phyloP scores from a whole-genome alignment of 2,888 invertebrate genomes.

The Xestobium rufovillosum region DNA sequence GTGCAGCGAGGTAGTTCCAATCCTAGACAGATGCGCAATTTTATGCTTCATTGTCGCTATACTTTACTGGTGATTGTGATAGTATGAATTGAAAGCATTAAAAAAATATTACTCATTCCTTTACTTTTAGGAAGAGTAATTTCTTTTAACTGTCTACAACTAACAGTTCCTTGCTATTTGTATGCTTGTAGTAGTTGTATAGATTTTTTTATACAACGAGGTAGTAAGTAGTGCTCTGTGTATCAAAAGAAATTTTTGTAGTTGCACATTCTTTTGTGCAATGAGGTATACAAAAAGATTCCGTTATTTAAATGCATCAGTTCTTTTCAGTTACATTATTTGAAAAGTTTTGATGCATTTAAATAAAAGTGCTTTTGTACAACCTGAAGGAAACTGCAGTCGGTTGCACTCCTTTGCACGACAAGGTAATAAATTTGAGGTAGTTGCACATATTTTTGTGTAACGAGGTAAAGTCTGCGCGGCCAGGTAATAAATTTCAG shows the following conservation, averaged over 20 bases:
- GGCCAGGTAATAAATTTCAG: neutral
- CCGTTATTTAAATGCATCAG: too few species aligned
- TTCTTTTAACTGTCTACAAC: neutral
- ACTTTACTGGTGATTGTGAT: neutral
- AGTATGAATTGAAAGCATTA: conserved; percentile 1
- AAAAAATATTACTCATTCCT: too few species aligned
- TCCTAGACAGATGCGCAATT: conserved; percentile 2
- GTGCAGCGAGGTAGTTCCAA: conserved; percentile 21
- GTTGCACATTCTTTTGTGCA: conserved; percentile 1
- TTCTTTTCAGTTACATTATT: too few species aligned
- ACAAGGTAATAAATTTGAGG: too few species aligned
- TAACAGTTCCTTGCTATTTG: neutral
- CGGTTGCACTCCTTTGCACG: too few species aligned
- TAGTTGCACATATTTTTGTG: conserved; percentile 1
- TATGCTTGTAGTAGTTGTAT: neutral
- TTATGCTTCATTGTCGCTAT: neutral
- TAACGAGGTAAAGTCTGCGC: too few species aligned
- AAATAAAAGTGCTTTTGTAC: too few species aligned
- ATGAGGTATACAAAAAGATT: too few species aligned
- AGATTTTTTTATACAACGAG: conserved; percentile 5
- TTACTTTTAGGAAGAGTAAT: neutral
- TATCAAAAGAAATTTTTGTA: too few species aligned
- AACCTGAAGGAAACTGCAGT: too few species aligned
- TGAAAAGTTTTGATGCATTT: too few species aligned
- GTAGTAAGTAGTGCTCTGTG: too few species aligned